phyloP scores from a whole-genome alignment of 2,888 invertebrate species.

The Proisotoma minuta region DNA sequence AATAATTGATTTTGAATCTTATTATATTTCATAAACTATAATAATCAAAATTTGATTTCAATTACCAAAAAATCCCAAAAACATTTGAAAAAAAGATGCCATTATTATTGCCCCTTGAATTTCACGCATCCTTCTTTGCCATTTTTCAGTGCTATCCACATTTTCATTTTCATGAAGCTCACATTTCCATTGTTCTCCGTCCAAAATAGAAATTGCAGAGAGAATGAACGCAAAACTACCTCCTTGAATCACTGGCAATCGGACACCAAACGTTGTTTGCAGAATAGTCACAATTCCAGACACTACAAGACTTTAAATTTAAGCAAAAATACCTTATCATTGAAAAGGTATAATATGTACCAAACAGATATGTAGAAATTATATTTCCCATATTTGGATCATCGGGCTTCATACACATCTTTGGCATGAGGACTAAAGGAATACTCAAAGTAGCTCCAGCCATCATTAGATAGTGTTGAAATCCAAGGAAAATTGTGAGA shows the following conservation, averaged over 20 bases:
- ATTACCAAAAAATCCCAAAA: constrained; percentile 59
- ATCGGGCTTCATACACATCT: constrained; percentile 69
- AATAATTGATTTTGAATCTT: neutral
- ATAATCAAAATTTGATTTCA: neutral
- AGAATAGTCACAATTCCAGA: constrained; percentile 68
- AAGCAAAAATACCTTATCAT: no score
- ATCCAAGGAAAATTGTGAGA: constrained; percentile 72
- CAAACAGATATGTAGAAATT: constrained; percentile 76
- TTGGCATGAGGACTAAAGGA: constrained; percentile 73
- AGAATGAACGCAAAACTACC: constrained; percentile 75
- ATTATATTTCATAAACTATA: neutral
- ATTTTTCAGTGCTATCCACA: constrained; percentile 56
- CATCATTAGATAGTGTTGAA: constrained; percentile 77
- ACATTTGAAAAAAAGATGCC: constrained; percentile 68
- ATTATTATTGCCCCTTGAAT: constrained; percentile 77
- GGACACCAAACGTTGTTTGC: constrained; percentile 69
- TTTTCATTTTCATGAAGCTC: constrained; percentile 57
- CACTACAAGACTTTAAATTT: no score
- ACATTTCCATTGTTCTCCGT: constrained; percentile 66
- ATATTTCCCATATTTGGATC: constrained; percentile 70
- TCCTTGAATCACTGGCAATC: constrained; percentile 48
- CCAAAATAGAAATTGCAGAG: constrained; percentile 70
- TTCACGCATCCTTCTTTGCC: constrained; percentile 70
- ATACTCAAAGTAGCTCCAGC: constrained; percentile 78
- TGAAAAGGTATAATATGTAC: no score